These are phyloP conservation scores for Dysidea cf. avara DNA, from an alignment of 37 sponge, comb jelly and placozoan species.

Conservation along the genomic window DNA sequence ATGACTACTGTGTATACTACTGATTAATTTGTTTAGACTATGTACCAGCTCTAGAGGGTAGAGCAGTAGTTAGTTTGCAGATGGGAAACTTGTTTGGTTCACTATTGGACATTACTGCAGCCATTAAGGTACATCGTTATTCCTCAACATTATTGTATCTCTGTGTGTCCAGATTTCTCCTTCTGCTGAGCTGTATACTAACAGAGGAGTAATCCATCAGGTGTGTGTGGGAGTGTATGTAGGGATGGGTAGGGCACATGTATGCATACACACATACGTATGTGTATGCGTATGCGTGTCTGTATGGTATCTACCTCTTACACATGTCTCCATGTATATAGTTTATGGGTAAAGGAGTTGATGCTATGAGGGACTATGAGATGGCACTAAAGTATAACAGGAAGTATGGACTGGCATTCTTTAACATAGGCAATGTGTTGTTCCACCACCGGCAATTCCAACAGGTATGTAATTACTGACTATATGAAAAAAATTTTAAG, in stretches of 20 bases:
- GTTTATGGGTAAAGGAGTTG: conserved; percentile 66
- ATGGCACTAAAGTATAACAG: conserved; percentile 71
- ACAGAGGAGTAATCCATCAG: conserved; percentile 80
- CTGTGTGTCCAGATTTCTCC: conserved; percentile 14
- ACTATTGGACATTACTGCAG: conserved; percentile 75
- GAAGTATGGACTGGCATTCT: conserved; percentile 74
- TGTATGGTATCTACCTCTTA: neutral
- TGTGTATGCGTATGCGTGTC: too few species aligned
- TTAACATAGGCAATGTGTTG: conserved; percentile 90
- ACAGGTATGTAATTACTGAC: conserved; percentile 23
- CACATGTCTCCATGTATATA: too few species aligned
- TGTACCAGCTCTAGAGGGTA: conserved; percentile 75
- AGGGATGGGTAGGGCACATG: too few species aligned
- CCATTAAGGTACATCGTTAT: conserved; percentile 48
- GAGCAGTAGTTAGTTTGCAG: conserved; percentile 89
- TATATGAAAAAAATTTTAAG: neutral
- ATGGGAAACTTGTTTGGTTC: conserved; percentile 86
- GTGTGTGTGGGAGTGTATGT: too few species aligned
- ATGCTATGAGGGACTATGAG: conserved; percentile 82
- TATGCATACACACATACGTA: too few species aligned
- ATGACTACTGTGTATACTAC: too few species aligned
- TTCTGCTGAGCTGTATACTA: conserved; percentile 65
- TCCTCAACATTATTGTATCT: neutral
- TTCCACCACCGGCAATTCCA: conserved; percentile 58
- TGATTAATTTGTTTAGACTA: conserved; percentile 20